Percentiles rank a stretch among this genome's conserved stretches.
phyloP scores from a whole-genome alignment of 2,888 invertebrate genomes.

The Calliphora vomitoria region DNA sequence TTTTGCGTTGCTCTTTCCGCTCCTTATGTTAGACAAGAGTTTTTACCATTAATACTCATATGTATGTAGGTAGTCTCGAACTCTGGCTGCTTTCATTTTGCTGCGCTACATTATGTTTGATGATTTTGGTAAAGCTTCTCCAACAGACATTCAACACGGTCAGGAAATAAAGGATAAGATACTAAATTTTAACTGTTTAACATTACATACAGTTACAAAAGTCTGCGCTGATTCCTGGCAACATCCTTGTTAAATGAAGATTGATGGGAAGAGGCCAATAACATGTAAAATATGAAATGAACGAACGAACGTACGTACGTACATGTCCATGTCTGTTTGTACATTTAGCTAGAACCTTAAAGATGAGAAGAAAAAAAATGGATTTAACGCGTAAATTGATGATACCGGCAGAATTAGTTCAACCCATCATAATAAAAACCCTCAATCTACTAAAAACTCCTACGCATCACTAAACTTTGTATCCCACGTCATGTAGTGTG shows the following conservation, averaged over 20 bases:
- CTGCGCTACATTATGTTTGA: neutral
- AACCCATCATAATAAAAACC: neutral
- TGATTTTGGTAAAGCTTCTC: neutral
- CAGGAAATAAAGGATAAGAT: neutral
- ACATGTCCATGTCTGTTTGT: neutral
- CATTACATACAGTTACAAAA: neutral
- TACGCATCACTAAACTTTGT: conserved; percentile 25
- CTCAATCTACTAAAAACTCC: neutral
- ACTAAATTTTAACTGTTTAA: neutral
- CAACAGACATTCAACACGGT: neutral
- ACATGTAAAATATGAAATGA: neutral
- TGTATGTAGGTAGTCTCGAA: neutral
- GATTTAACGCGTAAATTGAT: conserved; percentile 55
- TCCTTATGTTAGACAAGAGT: neutral
- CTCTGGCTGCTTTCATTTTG: no score
- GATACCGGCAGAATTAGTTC: conserved; percentile 23
- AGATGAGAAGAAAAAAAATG: conserved; percentile 19
- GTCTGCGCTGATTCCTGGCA: neutral
- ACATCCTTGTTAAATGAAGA: conserved; percentile 45
- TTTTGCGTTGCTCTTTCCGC: no score
- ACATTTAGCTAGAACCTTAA: neutral
- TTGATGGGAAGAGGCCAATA: conserved; percentile 22
- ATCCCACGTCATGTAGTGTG: neutral
- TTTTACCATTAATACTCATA: neutral
- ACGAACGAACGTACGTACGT: no score